Evolutionary conservation across 2,797 vertebrate genomes (phyloP).

Genomic region (Echiichthys vipera): DNA sequence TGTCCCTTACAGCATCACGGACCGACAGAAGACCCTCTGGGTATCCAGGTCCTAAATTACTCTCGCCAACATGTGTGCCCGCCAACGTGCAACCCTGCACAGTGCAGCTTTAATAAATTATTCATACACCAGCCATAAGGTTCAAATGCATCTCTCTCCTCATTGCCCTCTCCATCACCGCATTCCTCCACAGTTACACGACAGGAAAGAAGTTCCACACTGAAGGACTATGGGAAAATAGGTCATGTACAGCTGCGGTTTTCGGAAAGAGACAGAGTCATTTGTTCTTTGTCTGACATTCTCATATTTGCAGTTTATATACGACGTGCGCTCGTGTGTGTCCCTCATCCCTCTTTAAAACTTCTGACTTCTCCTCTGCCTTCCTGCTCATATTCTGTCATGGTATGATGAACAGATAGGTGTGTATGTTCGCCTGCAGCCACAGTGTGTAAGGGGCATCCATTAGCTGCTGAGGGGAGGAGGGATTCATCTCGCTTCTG

Average conservation of each 20-base stretch:
- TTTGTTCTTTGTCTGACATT: constrained; percentile 26
- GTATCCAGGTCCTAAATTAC: constrained; percentile 15
- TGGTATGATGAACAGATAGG: constrained; percentile 42
- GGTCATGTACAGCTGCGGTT: constrained; percentile 33
- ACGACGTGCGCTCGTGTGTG: background rate
- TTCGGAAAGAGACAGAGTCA: background rate
- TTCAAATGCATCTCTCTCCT: constrained; percentile 24
- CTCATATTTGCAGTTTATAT: constrained; percentile 6
- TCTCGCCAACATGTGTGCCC: background rate
- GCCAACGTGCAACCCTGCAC: constrained; percentile 21
- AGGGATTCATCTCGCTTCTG: constrained; percentile 29
- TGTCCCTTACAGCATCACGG: constrained; percentile 11
- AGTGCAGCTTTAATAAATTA: constrained; percentile 57
- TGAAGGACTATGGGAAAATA: constrained; percentile 4
- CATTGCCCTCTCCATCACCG: background rate
- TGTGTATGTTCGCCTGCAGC: constrained; percentile 26
- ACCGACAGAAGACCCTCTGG: constrained; percentile 25
- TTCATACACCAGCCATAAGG: constrained; percentile 50
- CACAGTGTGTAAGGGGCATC: constrained; percentile 31
- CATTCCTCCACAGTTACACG: constrained; percentile 22
- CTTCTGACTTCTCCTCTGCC: constrained; percentile 3
- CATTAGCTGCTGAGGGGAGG: constrained; percentile 47
- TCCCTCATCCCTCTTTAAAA: constrained; percentile 40
- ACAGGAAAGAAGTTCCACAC: constrained; percentile 28
- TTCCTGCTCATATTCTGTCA: constrained; percentile 21